Conservation (phyloP, 2,113 vertebrate genomes). For the Emydocephalus ijimae region DNA sequence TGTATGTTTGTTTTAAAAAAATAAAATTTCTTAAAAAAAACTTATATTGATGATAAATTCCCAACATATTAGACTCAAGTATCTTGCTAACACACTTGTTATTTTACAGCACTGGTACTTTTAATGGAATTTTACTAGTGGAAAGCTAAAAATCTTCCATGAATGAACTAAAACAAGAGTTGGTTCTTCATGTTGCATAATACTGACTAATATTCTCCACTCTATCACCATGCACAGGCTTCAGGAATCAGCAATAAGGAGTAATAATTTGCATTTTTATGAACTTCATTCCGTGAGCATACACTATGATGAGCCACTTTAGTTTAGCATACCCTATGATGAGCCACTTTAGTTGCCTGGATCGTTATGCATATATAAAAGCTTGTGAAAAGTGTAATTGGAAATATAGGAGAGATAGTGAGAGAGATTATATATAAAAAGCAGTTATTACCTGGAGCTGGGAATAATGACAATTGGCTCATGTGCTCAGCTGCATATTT, state of each 20-base stretch:
- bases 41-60: not conserved
- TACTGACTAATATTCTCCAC: constrained; percentile 12
- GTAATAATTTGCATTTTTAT: not conserved
- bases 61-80: not conserved
- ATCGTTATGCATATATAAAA: not conserved
- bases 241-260: constrained; percentile 4
- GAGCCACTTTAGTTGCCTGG: not conserved
- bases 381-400: not conserved
- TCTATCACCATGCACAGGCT: constrained; percentile 15
- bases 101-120: not conserved
- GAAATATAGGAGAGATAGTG: not conserved
- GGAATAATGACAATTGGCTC: not conserved
- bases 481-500: not conserved
- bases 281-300: not conserved
- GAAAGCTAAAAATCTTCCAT: not conserved
- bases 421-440: not conserved
- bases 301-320: not conserved
- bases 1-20: no score
- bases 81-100: not conserved
- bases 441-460: not conserved
- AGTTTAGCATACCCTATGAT: not conserved
- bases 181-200: constrained; percentile 3
- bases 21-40: not conserved
- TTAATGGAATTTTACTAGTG: not conserved
- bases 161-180: not conserved